Evolutionary conservation across 2,888 invertebrate species (phyloP).

Genomic region (Lasioglossum lativentre): DNA sequence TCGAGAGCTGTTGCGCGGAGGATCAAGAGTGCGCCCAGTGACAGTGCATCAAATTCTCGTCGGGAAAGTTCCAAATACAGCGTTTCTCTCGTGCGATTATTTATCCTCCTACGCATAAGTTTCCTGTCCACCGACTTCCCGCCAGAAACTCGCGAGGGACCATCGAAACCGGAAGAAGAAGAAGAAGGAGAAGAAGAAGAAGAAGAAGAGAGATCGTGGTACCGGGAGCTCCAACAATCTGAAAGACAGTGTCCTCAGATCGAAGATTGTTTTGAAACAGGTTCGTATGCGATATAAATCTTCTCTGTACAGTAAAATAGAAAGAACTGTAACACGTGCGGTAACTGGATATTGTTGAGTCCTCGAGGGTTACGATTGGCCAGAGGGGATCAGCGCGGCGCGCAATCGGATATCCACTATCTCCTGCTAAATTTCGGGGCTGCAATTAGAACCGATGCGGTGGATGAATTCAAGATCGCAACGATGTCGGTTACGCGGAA

Average conservation of each 20-base stretch:
- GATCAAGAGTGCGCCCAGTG: conserved; percentile 52
- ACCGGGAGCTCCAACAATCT: background rate
- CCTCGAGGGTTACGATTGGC: background rate
- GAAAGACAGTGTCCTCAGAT: conserved; percentile 31
- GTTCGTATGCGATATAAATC: conserved; percentile 40
- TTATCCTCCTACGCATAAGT: background rate
- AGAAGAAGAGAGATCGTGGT: background rate
- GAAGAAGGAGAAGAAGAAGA: background rate
- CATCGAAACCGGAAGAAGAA: background rate
- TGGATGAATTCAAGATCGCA: conserved; percentile 46
- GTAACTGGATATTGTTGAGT: background rate
- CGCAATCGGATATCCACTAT: background rate
- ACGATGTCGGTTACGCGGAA: conserved; percentile 64
- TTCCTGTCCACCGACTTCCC: background rate
- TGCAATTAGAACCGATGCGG: background rate
- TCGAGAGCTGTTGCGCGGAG: conserved; percentile 43
- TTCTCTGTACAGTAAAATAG: background rate
- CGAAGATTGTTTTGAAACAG: conserved; percentile 26
- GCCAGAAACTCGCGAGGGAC: background rate
- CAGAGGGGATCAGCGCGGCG: background rate
- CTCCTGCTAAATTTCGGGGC: background rate
- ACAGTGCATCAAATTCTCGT: conserved; percentile 39
- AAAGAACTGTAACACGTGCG: conserved; percentile 4
- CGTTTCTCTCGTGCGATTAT: conserved; percentile 14
- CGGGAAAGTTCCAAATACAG: conserved; percentile 28